These are phyloP conservation scores for Ametastegia equiseti DNA, from an alignment of 2,888 invertebrate genomes.

Conservation along the genomic window DNA sequence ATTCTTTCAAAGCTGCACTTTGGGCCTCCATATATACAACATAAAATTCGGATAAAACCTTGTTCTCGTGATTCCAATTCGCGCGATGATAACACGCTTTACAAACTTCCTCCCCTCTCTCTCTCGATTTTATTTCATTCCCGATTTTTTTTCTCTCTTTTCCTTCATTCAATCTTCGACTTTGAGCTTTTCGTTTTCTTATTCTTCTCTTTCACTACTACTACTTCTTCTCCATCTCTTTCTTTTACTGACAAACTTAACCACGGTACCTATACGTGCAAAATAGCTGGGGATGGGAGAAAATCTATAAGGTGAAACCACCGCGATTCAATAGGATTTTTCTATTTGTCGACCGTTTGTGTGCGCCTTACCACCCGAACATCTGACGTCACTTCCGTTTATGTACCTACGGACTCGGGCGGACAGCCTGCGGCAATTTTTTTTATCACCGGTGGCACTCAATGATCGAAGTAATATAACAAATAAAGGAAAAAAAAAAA, in stretches of 20 bases:
- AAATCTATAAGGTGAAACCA: not conserved
- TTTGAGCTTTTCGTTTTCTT: not conserved
- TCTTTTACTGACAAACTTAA: not conserved
- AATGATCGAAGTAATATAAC: not conserved
- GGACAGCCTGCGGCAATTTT: conserved; percentile 3
- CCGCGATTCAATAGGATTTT: not conserved
- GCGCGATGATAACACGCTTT: not conserved
- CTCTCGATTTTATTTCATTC: not conserved
- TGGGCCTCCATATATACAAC: too few relatives aligned
- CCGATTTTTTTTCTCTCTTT: not conserved
- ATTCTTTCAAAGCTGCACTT: too few relatives aligned
- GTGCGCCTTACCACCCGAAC: not conserved
- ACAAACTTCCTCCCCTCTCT: not conserved
- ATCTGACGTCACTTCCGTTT: conserved; percentile 13
- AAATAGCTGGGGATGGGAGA: not conserved
- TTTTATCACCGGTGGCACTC: not conserved
- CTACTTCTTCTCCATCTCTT: too few relatives aligned
- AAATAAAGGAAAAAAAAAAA: not conserved
- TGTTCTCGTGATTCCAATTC: not conserved
- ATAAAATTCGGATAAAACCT: not conserved
- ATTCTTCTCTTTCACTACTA: not conserved
- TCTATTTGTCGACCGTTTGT: not conserved
- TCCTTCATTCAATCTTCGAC: not conserved
- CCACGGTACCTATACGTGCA: not conserved
- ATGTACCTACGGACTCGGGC: not conserved